Base-by-base conservation (phyloP, 1,140 invertebrate genomes). In the Drosophila ironensis region DNA sequence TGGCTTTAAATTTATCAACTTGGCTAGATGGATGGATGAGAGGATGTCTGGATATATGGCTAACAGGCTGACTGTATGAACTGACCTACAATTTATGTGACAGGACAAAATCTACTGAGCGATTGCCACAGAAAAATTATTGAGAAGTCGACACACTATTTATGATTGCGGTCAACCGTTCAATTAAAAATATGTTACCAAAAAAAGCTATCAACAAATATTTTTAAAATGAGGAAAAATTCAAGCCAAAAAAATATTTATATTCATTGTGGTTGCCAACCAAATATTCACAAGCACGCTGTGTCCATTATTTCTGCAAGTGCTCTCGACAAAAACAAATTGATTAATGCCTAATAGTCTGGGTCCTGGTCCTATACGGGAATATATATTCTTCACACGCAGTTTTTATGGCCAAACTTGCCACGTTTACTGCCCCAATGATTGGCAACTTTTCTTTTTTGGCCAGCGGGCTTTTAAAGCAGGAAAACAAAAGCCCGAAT, bases 1-100 rank as follows among this genome's bases (percentile, higher is more conserved):
- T 20, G 69, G 64, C 77, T 60, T 82, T 84, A 78, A 84, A 84
- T 84, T 73, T 71, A 59, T 69, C 72, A 61, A 48, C 27, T 56
- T 61, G 9, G 1, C 9, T 8, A n/a, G 9, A 30, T 19, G 30
- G 30, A 14, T 12, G 35, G 17, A 30, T 17, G 11, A 11, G 22
- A 20, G 12, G 22, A 22, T 54, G 12, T 11, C 35, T 47, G 44
- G 17, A 46, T 41, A 17, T 3, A 28, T 33, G n/a, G 11, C 12
- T 53, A 37, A 37, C 11, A 42, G 60, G 53, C 25, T 57, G 40
- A 8, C 20, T 56, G 35, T 52, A 38, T 41, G 44, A 66, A 57
- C 41, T 40, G 50, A 51, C 19, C 8, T n/a, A 8, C 16, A 54
- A 60, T 60, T 28, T 63, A 38, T 46, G 17, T 8, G 11, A 16